A percentile compares a stretch with the other conserved stretches of the same genome.
Conservation (phyloP, 1,140 invertebrate genomes). For the Drosophila azteca region DNA sequence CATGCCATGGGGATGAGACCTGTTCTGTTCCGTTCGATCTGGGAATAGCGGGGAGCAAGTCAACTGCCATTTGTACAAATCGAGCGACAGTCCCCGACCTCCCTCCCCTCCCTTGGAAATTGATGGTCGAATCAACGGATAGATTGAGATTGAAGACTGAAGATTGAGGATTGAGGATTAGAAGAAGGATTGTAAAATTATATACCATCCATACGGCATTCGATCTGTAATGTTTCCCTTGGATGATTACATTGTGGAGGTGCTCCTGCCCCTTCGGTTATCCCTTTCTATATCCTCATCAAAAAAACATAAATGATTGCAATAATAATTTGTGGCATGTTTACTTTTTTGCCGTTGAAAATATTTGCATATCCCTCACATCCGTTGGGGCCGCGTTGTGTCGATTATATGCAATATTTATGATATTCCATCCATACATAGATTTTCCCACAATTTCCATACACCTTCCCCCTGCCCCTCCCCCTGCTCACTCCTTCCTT, state of each 20-base stretch:
- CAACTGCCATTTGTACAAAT: conserved; percentile 45
- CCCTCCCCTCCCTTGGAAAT: too few relatives aligned
- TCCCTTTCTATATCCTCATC: too few relatives aligned
- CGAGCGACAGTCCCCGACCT: conserved; percentile 13
- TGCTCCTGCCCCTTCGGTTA: not conserved
- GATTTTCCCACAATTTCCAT: conserved; percentile 34
- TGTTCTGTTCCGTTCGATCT: conserved; percentile 8
- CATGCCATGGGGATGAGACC: conserved; percentile 18
- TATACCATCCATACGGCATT: too few relatives aligned
- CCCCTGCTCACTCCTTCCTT: too few relatives aligned
- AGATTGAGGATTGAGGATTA: too few relatives aligned
- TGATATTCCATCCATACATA: conserved; percentile 33
- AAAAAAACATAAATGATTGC: conserved; percentile 41
- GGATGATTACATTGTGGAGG: not conserved
- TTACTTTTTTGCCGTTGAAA: conserved; percentile 42
- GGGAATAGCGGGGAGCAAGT: conserved; percentile 13
- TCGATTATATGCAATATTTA: conserved; percentile 53
- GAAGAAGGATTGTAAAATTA: too few relatives aligned
- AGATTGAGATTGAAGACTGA: too few relatives aligned
- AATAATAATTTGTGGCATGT: conserved; percentile 47
- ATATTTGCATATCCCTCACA: conserved; percentile 43
- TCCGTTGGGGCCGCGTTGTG: conserved; percentile 19
- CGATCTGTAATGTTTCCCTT: too few relatives aligned
- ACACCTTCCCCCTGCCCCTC: not conserved
- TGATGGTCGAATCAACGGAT: too few relatives aligned